Base-by-base conservation (phyloP, 2,797 vertebrate species). In the Masticophis lateralis region DNA sequence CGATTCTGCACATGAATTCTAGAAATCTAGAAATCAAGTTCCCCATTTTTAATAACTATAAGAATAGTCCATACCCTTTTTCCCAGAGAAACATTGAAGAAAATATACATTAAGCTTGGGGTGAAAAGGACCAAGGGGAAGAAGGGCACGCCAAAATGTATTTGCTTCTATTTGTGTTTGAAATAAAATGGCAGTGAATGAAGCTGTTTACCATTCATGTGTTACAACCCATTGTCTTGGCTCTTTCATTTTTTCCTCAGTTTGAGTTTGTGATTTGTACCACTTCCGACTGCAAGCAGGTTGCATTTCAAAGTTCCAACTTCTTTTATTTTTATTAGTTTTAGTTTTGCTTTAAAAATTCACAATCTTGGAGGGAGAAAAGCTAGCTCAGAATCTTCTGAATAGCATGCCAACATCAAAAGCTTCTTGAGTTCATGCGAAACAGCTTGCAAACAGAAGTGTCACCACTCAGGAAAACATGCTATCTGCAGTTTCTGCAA, bases 1-100 rank as follows among this genome's bases (percentile, higher is more conserved):
- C 92, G 43, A 18, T 96, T 95, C 83, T 91, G 93, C 28, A 32
- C 86, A 93, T 43, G n/a, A 92, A 51, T 89, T 16, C 16, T 12
- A 92, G 27, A 92, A 92, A 95, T 27, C 9, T n/a, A 4, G 79
- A n/a, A 51, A 22, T 94, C 1, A 55, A 61, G 2, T 69, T 0
- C 5, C 32, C 74, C 37, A 83, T 53, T 86, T 86, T 86, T 25
- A 47, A 47, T 51, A 47, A 47, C 5, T 27, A 51, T 86, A 22
- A 86, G 22, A 74, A 37, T 37, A 20, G 1, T 3, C 14, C n/a
- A 32, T 16, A 32, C 3, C 14, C n/a, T 74, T 37, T 69, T 74
- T 18, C 6, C n/a, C 14, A 37, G n/a, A 13, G 14, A 32, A 74
- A 74, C 16, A 32, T 74, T 32, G 61, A 4, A 2, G 4, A 28